Conservation (phyloP, 2,113 vertebrate species). For the Manacus vitellinus region DNA sequence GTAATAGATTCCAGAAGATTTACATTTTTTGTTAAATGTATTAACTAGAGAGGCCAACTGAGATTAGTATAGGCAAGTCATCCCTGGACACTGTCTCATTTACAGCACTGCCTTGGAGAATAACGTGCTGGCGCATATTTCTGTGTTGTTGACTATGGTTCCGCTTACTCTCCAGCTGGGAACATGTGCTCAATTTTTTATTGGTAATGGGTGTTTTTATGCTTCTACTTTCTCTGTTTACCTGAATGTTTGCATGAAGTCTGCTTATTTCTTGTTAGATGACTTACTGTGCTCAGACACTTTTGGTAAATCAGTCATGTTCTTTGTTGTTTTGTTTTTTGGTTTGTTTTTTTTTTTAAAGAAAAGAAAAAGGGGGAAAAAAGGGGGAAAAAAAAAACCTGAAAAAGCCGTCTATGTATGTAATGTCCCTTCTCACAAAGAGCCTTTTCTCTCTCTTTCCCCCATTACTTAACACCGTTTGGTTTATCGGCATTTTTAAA, state of each 20-base stretch:
- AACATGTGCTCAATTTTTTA: slow-evolving; percentile 45
- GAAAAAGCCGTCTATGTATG: neutral
- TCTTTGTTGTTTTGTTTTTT: neutral
- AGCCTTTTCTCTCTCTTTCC: neutral
- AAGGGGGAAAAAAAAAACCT: rapidly evolving
- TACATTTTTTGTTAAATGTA: slow-evolving; percentile 47
- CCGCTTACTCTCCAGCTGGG: slow-evolving; percentile 48
- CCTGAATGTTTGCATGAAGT: slow-evolving; percentile 20
- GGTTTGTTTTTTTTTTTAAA: neutral
- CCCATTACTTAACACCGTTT: neutral
- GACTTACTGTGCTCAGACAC: neutral
- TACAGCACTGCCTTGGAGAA: slow-evolving; percentile 62
- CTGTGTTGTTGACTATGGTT: slow-evolving; percentile 62
- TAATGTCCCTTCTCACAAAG: neutral
- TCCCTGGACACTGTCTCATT: slow-evolving; percentile 53
- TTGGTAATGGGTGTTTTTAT: slow-evolving; percentile 2
- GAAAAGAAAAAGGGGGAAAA: neutral
- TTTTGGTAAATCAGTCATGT: neutral
- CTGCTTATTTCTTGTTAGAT: slow-evolving; percentile 28
- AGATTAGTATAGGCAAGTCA: slow-evolving; percentile 44
- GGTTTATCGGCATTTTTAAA: neutral
- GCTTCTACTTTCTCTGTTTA: slow-evolving; percentile 61
- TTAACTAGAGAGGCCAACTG: slow-evolving; percentile 48
- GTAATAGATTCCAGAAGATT: slow-evolving; percentile 44
- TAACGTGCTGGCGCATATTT: slow-evolving; percentile 56